Evolutionary conservation across 2,888 invertebrate species (phyloP), one percentile per base, ranked within the genome.

Genomic region (Dione juno): DNA sequence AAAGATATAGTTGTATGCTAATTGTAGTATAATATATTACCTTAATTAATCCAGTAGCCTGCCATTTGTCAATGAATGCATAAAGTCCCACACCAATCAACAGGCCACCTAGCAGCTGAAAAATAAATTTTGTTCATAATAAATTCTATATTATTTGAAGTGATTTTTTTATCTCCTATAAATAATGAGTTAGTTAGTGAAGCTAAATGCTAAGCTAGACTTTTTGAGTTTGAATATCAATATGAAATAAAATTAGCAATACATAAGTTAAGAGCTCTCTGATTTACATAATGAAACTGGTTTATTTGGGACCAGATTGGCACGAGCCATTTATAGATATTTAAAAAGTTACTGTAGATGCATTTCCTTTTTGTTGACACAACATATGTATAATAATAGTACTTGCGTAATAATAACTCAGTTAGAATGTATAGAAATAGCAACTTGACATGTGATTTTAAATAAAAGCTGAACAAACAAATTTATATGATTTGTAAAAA

Each of bases 41-140:
- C 86, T 96, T 96, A 48, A 98, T 95, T 78, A 96, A 95, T 76
- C 97, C 98, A 28, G 96, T 96, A 7, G 97, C 95, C 82, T 97
- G 97, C 96, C 97, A 97, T 94, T 98, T 98, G 82, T 98, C 98
- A 74, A 97, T 96, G 82, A 98, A 97, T 0, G 98, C 98, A 87
- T 98, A 98, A 5, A 97, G 90, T 9, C 98, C 98, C 72, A 98
- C 96, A 9, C 96, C 98, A 70, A 98, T 96, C 58, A 98, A 90
- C 13, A 97, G 89, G 37, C 97, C 97, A 69, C 98, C 98, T 79
- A 98, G 95, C 67, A 98, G 89, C 98, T 98, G 94, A 72, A 95
- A 94, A 77, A 74, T 19, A 74, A 28, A 28, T 28, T 28, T 28
- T 3, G 28, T 28, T 28, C 28, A 28, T 28, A 28, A 28, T 28